Base-by-base conservation (phyloP, 2,113 vertebrate genomes). In the Delphinus delphis region DNA sequence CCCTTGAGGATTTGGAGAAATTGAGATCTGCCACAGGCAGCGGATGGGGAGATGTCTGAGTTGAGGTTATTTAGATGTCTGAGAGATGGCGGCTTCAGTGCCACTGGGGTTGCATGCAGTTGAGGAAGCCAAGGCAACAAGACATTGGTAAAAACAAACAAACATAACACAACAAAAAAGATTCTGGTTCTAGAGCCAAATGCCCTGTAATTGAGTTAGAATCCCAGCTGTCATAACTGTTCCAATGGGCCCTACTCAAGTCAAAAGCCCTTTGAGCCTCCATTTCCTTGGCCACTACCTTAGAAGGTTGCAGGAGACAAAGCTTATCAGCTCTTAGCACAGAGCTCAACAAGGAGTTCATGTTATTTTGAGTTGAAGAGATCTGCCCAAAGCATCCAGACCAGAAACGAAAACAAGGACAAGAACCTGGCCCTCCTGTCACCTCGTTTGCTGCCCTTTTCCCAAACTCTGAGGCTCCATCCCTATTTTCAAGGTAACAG, bases 141-240 rank as follows among this genome's bases (percentile, higher is more conserved):
- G 58, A 92, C 67, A n/a, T 71, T 33, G 67, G 33, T 73, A 62
- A 86, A 91, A 92, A 88, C 60, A 89, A 95, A 92, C 44, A 58
- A 13, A 53, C 1, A 26, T 50, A 67, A 83, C n/a, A 33, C 44
- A 85, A 41, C 60, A 36, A 58, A 81, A 93, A 60, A 11, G 63
- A 84, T 73, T 58, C 41, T 93, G 55, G 38, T 33, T 70, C 81
- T 58, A 87, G 50, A 89, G 50, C 36, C 63, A 62, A 84, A 55
- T 12, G 11, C 47, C 65, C 18, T 50, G 14, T n/a, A 63, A 82
- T 5, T 41, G 65, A 79, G 47, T 55, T 58, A 47, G 93, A 88
- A 82, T 83, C 58, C 25, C 17, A 62, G 38, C 2, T 74, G 41
- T 93, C 38, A 17, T 7, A 28, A 15, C 11, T 33, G 33, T 41